Evolutionary conservation across 2,113 vertebrate genomes (phyloP).

Genomic region (Misgurnus mizolepis): DNA sequence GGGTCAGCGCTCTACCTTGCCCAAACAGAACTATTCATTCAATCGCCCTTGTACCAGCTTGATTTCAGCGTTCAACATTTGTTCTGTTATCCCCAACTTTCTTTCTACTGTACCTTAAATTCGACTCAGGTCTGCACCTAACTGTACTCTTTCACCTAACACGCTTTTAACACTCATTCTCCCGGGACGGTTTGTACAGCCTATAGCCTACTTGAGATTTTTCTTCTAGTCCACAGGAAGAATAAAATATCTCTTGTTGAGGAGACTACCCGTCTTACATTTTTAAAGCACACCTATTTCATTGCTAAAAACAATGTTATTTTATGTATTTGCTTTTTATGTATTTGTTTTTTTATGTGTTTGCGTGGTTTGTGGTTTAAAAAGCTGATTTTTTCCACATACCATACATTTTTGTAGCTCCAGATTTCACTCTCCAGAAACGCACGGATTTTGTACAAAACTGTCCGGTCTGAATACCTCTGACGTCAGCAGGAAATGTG

Average conservation of each 20-base stretch:
- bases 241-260: constrained; percentile 2
- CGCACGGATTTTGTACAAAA: too few species aligned
- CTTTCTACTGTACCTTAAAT: too few species aligned
- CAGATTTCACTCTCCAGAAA: too few species aligned
- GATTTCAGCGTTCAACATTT: constrained; percentile 34
- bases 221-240: not conserved
- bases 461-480: too few species aligned
- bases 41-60: constrained; percentile 47
- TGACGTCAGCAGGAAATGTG: too few species aligned
- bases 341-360: too few species aligned
- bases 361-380: too few species aligned
- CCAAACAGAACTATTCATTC: constrained; percentile 47
- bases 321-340: too few species aligned
- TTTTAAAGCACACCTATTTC: not conserved
- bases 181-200: constrained; percentile 22
- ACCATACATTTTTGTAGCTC: too few species aligned
- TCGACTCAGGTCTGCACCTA: too few species aligned
- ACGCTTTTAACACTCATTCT: constrained; percentile 49
- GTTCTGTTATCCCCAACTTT: constrained; percentile 10
- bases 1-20: constrained; percentile 42
- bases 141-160: constrained; percentile 46
- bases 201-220: not conserved
- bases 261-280: not conserved
- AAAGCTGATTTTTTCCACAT: too few species aligned
- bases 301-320: too few species aligned